A percentile compares a stretch with the other conserved stretches of the same genome.
Conservation (phyloP, 2,888 invertebrate genomes). For the Melanostoma scalare region DNA sequence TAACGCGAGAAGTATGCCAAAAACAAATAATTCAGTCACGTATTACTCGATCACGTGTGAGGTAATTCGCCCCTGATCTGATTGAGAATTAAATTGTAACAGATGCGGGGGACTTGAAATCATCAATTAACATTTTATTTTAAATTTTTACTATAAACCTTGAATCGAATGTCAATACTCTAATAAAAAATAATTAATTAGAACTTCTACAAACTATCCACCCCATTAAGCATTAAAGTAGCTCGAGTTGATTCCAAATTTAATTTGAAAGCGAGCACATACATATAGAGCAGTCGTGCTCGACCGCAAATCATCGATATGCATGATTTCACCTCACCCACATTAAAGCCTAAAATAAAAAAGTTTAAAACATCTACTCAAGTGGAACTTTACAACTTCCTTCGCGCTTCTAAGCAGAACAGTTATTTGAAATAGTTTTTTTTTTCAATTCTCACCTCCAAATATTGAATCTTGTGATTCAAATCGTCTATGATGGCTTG, state of each 20-base stretch:
- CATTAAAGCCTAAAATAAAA: neutral
- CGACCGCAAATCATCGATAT: slow-evolving; percentile 36
- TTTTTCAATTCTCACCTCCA: slow-evolving; percentile 76
- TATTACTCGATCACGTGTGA: too few species aligned
- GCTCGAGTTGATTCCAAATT: neutral
- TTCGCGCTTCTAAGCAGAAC: neutral
- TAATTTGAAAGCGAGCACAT: neutral
- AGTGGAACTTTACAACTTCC: slow-evolving; percentile 50
- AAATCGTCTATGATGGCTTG: slow-evolving; percentile 79
- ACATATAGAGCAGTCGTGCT: slow-evolving; percentile 9
- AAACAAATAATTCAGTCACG: too few species aligned
- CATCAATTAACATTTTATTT: too few species aligned
- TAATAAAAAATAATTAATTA: too few species aligned
- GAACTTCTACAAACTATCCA: neutral
- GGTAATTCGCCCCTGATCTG: too few species aligned
- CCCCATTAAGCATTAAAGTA: neutral
- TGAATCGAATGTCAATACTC: too few species aligned
- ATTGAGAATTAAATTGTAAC: too few species aligned
- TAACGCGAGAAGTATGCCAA: too few species aligned
- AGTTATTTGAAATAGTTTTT: neutral
- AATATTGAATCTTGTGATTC: slow-evolving; percentile 79
- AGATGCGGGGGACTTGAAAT: too few species aligned
- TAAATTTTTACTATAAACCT: too few species aligned
- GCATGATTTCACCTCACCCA: slow-evolving; percentile 51
- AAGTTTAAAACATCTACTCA: slow-evolving; percentile 29